A percentile compares a stretch with the other conserved stretches of the same genome.
phyloP scores from a whole-genome alignment of 1,140 invertebrate genomes.

The Rhyzopertha dominica region DNA sequence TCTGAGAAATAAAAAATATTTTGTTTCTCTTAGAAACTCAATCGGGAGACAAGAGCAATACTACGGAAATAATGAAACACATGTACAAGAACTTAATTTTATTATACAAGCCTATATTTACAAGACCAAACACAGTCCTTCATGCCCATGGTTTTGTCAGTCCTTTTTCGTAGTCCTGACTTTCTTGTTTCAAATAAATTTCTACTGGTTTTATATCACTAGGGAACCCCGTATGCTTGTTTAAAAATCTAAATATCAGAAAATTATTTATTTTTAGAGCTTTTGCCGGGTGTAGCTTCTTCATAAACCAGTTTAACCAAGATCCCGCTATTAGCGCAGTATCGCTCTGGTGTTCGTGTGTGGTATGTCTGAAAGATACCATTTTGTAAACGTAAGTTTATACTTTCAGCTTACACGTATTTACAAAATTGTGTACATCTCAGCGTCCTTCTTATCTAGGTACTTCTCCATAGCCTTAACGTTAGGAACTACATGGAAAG shows the following conservation, averaged over 20 bases:
- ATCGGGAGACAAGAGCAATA: too few relatives aligned
- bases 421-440: slow-evolving; percentile 52
- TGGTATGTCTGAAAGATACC: slow-evolving; percentile 42
- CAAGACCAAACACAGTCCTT: too few relatives aligned
- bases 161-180: slow-evolving; percentile 26
- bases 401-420: slow-evolving; percentile 9
- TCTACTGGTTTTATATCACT: slow-evolving; percentile 22
- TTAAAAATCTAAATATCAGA: slow-evolving; percentile 43
- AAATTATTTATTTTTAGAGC: slow-evolving; percentile 47
- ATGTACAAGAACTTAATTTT: too few relatives aligned
- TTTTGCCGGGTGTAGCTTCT: slow-evolving; percentile 42
- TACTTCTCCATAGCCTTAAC: slow-evolving; percentile 53
- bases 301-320: slow-evolving; percentile 50
- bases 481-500: slow-evolving; percentile 61
- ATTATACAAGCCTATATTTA: too few relatives aligned
- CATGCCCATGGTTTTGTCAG: slow-evolving; percentile 40
- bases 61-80: too few relatives aligned
- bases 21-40: too few relatives aligned
- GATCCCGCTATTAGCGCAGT: slow-evolving; percentile 44
- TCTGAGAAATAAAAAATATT: too few relatives aligned
- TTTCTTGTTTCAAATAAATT: slow-evolving; percentile 27
- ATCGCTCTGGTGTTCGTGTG: slow-evolving; percentile 49
- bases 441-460: slow-evolving; percentile 26
- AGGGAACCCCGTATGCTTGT: slow-evolving; percentile 29
- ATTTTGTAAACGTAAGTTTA: neutral